phyloP scores from a whole-genome alignment of 2,888 invertebrate genomes.

The Neria commutata region DNA sequence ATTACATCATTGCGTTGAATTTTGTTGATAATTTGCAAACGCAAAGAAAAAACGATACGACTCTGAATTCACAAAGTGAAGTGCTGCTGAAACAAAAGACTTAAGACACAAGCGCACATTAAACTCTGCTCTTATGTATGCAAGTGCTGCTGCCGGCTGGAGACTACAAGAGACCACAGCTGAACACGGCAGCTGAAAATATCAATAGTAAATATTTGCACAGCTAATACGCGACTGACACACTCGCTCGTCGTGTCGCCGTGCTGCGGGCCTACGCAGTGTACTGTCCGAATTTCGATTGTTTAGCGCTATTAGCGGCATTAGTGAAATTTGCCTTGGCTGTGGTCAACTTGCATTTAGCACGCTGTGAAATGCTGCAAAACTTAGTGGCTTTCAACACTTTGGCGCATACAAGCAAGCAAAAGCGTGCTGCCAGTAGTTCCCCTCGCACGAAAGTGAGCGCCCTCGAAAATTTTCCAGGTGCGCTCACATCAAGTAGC shows the following conservation, averaged over 20 bases:
- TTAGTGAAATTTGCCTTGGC: slow-evolving; percentile 41
- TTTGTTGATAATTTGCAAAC: too few species aligned
- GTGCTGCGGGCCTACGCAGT: too few species aligned
- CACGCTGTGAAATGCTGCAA: slow-evolving; percentile 13
- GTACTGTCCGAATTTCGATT: slow-evolving; percentile 54
- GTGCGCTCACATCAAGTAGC: too few species aligned
- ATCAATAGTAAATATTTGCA: slow-evolving; percentile 29
- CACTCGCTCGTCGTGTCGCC: too few species aligned
- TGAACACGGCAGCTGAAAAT: not conserved
- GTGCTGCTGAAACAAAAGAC: not conserved
- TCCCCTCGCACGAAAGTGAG: too few species aligned
- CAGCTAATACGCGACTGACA: slow-evolving; percentile 3
- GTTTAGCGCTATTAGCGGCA: slow-evolving; percentile 58
- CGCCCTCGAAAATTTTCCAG: slow-evolving; percentile 52
- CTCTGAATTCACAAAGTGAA: too few species aligned
- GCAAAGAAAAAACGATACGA: too few species aligned
- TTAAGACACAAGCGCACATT: not conserved
- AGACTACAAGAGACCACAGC: not conserved
- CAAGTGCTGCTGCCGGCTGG: not conserved
- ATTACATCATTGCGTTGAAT: too few species aligned
- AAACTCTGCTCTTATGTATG: not conserved
- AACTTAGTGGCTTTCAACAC: slow-evolving; percentile 1
- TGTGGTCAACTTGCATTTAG: slow-evolving; percentile 37
- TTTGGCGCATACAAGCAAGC: not conserved
- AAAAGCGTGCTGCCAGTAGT: not conserved